Percentiles rank a stretch among this genome's conserved stretches.
Evolutionary conservation across 2,113 vertebrate genomes (phyloP).

Genomic region (Thinocorus orbignyianus): DNA sequence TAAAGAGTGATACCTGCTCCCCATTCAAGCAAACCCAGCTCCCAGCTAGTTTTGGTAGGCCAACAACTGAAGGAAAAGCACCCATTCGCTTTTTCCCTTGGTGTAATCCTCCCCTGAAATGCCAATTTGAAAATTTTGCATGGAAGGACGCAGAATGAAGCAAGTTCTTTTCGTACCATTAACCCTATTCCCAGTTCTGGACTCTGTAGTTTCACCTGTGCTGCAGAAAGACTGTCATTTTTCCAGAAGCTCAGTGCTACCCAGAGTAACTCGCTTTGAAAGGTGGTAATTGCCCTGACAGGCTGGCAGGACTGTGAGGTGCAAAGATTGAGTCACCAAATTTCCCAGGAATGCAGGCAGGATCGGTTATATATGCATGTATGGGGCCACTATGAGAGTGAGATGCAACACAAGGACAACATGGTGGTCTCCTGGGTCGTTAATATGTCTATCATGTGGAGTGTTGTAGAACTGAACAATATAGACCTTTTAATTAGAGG

Average conservation of each 20-base stretch:
- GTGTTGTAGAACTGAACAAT: conserved; percentile 41
- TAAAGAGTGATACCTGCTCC: neutral
- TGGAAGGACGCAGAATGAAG: neutral
- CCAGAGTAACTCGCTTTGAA: neutral
- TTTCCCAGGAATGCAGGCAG: neutral
- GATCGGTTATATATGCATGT: neutral
- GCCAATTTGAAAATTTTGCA: neutral
- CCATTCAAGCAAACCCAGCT: neutral
- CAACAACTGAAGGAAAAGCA: neutral
- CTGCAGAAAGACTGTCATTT: neutral
- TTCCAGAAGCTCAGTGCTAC: neutral
- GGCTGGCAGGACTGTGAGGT: neutral
- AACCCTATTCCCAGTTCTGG: neutral
- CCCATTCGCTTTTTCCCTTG: neutral
- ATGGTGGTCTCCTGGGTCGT: neutral
- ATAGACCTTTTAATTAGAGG: conserved; percentile 63
- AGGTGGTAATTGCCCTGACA: neutral
- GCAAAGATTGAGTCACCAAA: neutral
- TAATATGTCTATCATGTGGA: neutral
- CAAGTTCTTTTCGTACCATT: neutral
- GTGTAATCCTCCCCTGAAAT: neutral
- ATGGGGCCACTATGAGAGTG: accelerated
- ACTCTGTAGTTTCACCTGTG: neutral
- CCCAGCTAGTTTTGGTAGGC: neutral
- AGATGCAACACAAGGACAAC: neutral